Conservation (phyloP, 35 echinoderm and acorn worm species). For the Heliocidaris erythrogramma region DNA sequence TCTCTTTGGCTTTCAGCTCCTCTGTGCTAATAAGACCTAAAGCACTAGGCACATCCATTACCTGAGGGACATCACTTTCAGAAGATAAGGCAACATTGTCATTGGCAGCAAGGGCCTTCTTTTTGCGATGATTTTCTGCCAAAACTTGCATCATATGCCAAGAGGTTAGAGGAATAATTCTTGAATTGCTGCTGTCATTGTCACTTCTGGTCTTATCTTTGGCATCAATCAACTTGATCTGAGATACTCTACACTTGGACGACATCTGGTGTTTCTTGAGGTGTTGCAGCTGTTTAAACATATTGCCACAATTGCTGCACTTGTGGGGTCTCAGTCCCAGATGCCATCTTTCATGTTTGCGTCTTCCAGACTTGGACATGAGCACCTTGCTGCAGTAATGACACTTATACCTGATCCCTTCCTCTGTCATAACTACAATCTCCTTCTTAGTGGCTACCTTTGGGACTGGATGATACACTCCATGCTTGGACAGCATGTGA, state of each 20-base stretch:
- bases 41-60: constrained; percentile 4
- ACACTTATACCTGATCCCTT: constrained; percentile 49
- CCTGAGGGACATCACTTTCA: background rate
- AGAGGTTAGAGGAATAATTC: background rate
- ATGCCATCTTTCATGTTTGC: constrained; percentile 60
- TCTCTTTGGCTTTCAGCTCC: constrained; percentile 12
- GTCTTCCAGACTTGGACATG: constrained; percentile 49
- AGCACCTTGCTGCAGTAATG: constrained; percentile 47
- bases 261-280: constrained; percentile 34
- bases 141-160: constrained; percentile 7
- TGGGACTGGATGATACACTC: background rate
- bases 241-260: background rate
- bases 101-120: constrained; percentile 6
- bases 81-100: background rate
- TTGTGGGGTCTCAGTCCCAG: constrained; percentile 47
- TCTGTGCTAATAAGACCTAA: constrained; percentile 41
- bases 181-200: background rate
- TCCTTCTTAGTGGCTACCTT: background rate
- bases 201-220: background rate
- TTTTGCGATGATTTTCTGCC: background rate
- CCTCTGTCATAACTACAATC: constrained; percentile 44
- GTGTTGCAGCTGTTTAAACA: constrained; percentile 46
- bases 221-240: background rate
- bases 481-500: constrained; percentile 29
- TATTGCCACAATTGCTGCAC: constrained; percentile 50